A percentile compares a stretch with the other conserved stretches of the same genome.
Evolutionary conservation across 2,113 vertebrate species (phyloP).

Genomic region (Monarcha castaneiventris): DNA sequence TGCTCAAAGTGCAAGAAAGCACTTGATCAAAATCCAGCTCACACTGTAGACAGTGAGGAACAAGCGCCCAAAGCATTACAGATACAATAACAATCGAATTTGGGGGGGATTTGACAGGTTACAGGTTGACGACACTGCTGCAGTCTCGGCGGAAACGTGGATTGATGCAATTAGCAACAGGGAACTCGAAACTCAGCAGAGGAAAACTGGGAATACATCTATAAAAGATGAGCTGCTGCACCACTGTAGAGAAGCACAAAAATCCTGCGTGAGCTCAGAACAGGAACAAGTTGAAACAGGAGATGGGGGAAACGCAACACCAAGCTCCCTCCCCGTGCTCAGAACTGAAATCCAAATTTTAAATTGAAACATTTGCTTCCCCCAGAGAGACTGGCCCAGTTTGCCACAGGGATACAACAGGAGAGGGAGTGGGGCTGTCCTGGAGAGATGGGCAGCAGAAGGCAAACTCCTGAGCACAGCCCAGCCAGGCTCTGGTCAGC

Average conservation of each 20-base stretch:
- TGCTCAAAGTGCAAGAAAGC: background rate
- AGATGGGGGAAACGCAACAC: background rate
- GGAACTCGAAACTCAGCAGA: background rate
- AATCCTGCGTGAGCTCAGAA: background rate
- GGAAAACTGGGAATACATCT: background rate
- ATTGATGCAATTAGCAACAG: constrained; percentile 39
- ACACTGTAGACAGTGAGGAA: background rate
- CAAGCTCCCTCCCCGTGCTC: background rate
- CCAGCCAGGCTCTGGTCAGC: background rate
- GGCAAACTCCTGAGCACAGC: background rate
- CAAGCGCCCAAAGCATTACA: background rate
- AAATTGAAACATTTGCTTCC: background rate
- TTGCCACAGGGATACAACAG: rapidly evolving
- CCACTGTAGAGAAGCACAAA: background rate
- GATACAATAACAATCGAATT: background rate
- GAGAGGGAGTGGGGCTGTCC: background rate
- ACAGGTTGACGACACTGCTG: constrained; percentile 29
- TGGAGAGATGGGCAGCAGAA: background rate
- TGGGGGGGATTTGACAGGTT: constrained; percentile 14
- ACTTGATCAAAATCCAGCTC: constrained; percentile 48
- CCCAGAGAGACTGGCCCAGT: background rate
- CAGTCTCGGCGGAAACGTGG: background rate
- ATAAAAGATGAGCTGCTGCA: background rate
- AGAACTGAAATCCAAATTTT: background rate
- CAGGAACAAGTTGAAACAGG: background rate